phyloP scores from a whole-genome alignment of 2,888 invertebrate genomes.

The Phyllotreta striolata region DNA sequence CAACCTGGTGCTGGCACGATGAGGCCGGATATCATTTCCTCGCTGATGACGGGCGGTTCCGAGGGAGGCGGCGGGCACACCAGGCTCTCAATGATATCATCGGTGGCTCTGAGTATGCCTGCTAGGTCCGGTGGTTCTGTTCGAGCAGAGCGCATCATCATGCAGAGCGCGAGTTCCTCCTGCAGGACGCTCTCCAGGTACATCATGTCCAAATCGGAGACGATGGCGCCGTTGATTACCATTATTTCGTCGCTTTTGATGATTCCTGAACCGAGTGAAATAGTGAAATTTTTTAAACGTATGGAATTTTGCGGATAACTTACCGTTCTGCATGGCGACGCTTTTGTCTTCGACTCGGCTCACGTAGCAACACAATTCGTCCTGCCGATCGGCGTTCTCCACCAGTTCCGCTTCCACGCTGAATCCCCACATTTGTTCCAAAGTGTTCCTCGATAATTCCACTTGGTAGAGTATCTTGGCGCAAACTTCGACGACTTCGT shows the following conservation, averaged over 20 bases:
- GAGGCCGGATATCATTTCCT: constrained; percentile 95
- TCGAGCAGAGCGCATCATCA: constrained; percentile 94
- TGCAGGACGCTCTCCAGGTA: constrained; percentile 96
- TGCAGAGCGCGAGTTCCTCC: constrained; percentile 91
- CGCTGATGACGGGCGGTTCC: constrained; percentile 91
- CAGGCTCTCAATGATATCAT: constrained; percentile 93
- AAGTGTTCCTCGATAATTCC: constrained; percentile 86
- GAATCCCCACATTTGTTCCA: constrained; percentile 98
- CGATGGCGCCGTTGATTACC: constrained; percentile 98
- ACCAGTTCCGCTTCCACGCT: constrained; percentile 97
- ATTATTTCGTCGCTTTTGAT: constrained; percentile 98
- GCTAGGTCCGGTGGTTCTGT: constrained; percentile 81
- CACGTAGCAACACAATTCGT: constrained; percentile 96
- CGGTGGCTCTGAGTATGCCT: constrained; percentile 80
- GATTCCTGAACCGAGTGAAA: constrained; percentile 78
- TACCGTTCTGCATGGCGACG: constrained; percentile 96
- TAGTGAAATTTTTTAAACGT: neutral
- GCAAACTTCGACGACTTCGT: constrained; percentile 95
- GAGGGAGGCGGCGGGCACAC: constrained; percentile 96
- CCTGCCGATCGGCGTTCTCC: constrained; percentile 94
- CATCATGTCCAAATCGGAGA: constrained; percentile 99
- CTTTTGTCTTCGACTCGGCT: constrained; percentile 95
- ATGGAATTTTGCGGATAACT: constrained; percentile 50
- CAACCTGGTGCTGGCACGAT: constrained; percentile 97
- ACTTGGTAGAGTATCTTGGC: constrained; percentile 97